phyloP scores from a whole-genome alignment of 2,888 invertebrate genomes.

The Agriopis aurantiaria region DNA sequence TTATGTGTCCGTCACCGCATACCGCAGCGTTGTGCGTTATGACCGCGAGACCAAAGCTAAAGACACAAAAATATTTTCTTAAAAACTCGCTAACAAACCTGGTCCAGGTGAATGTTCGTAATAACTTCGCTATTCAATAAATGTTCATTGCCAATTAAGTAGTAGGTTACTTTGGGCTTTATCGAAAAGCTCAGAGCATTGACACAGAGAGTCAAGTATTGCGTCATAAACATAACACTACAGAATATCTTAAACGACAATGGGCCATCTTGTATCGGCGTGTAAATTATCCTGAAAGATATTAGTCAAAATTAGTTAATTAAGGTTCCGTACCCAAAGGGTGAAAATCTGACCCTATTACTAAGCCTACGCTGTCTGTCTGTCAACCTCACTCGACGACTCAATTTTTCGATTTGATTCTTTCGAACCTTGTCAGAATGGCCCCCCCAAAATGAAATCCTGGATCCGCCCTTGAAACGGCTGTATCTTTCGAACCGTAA shows the following conservation, averaged over 20 bases:
- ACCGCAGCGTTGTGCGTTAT: too few relatives aligned
- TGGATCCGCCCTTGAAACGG: too few relatives aligned
- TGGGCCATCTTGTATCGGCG: constrained; percentile 84
- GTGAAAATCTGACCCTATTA: too few relatives aligned
- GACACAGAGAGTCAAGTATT: constrained; percentile 81
- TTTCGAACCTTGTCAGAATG: too few relatives aligned
- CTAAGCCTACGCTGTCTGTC: too few relatives aligned
- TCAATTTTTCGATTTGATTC: too few relatives aligned
- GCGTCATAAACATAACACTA: constrained; percentile 80
- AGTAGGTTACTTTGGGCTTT: constrained; percentile 80
- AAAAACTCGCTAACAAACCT: constrained; percentile 58
- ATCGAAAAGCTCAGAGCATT: constrained; percentile 84
- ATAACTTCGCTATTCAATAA: constrained; percentile 66
- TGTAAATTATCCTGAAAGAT: constrained; percentile 81
- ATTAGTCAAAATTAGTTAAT: not conserved
- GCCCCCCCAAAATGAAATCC: too few relatives aligned
- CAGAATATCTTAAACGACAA: constrained; percentile 86
- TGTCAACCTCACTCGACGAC: too few relatives aligned
- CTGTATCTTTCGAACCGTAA: too few relatives aligned
- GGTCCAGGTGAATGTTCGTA: constrained; percentile 78
- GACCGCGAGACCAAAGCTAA: too few relatives aligned
- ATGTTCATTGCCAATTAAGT: constrained; percentile 73
- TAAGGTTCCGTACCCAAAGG: too few relatives aligned
- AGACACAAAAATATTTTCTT: not conserved
- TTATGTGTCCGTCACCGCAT: too few relatives aligned